Evolutionary conservation across 2,888 invertebrate genomes (phyloP).

Genomic region (Entomobrya proxima): DNA sequence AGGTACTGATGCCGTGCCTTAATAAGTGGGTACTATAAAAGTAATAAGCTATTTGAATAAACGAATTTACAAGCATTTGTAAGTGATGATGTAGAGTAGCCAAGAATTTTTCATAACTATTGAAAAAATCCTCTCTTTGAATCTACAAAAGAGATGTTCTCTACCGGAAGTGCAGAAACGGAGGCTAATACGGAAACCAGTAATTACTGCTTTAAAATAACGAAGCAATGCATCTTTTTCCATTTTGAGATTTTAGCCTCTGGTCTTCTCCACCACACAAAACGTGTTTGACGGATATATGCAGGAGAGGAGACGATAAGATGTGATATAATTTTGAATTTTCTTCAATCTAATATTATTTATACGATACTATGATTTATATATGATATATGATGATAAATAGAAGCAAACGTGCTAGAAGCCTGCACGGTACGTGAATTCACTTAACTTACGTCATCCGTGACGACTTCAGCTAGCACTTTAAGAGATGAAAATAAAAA

Average conservation of each 20-base stretch:
- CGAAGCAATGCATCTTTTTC: too few species aligned
- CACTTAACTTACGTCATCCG: conserved; percentile 12
- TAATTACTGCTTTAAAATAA: too few species aligned
- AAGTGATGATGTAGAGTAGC: too few species aligned
- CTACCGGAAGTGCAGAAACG: background rate
- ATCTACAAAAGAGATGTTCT: background rate
- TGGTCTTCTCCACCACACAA: background rate
- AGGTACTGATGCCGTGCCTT: too few species aligned
- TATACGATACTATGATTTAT: background rate
- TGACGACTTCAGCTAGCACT: background rate
- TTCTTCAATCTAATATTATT: too few species aligned
- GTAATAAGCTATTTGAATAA: too few species aligned
- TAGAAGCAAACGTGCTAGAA: background rate
- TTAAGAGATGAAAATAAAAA: background rate
- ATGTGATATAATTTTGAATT: background rate
- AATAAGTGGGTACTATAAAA: too few species aligned
- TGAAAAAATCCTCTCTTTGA: background rate
- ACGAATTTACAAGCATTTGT: too few species aligned
- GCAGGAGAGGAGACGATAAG: background rate
- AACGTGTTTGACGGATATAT: too few species aligned
- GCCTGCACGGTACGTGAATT: background rate
- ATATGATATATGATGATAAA: background rate
- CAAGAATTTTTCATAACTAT: too few species aligned
- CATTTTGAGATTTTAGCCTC: background rate
- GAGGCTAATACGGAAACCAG: background rate